phyloP scores from a whole-genome alignment of 1,140 invertebrate genomes.

The Coboldia fuscipes region DNA sequence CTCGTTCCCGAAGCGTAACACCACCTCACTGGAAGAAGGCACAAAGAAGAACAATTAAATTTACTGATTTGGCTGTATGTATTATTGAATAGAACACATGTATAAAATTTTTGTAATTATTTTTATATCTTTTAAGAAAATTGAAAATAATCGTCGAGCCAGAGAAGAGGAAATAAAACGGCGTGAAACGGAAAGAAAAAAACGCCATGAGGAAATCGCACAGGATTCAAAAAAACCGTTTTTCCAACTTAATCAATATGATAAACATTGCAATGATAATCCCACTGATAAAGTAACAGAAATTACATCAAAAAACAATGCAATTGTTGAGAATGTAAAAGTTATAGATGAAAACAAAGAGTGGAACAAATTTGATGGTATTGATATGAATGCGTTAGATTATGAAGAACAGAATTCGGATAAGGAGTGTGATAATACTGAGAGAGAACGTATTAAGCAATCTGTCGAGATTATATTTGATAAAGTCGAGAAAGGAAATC shows the following conservation, averaged over 20 bases:
- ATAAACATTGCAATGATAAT: slow-evolving; percentile 13
- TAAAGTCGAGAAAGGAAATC: background rate
- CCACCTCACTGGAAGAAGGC: slow-evolving; percentile 80
- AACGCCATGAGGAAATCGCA: slow-evolving; percentile 27
- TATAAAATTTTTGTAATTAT: background rate
- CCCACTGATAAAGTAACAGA: slow-evolving; percentile 7
- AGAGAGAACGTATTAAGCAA: background rate
- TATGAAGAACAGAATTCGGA: slow-evolving; percentile 18
- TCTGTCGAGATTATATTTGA: background rate
- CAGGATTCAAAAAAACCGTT: slow-evolving; percentile 18
- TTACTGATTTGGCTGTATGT: slow-evolving; percentile 53
- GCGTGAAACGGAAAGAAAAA: slow-evolving; percentile 32
- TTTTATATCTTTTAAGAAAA: slow-evolving; percentile 22
- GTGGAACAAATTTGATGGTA: slow-evolving; percentile 1
- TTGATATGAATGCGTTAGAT: slow-evolving; percentile 19
- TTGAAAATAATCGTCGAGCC: slow-evolving; percentile 36
- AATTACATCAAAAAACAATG: background rate
- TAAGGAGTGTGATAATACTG: slow-evolving; percentile 7
- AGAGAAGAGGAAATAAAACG: slow-evolving; percentile 35
- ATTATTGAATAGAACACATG: slow-evolving; percentile 1
- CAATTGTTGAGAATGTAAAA: slow-evolving; percentile 4
- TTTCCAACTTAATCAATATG: slow-evolving; percentile 19
- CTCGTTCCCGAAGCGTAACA: slow-evolving; percentile 59
- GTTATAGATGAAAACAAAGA: slow-evolving; percentile 10
- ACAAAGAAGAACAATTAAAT: slow-evolving; percentile 56